Evolutionary conservation across 2,113 vertebrate species (phyloP), one percentile per base, ranked within the genome.

Genomic region (Forbesichthys papilliferus): DNA sequence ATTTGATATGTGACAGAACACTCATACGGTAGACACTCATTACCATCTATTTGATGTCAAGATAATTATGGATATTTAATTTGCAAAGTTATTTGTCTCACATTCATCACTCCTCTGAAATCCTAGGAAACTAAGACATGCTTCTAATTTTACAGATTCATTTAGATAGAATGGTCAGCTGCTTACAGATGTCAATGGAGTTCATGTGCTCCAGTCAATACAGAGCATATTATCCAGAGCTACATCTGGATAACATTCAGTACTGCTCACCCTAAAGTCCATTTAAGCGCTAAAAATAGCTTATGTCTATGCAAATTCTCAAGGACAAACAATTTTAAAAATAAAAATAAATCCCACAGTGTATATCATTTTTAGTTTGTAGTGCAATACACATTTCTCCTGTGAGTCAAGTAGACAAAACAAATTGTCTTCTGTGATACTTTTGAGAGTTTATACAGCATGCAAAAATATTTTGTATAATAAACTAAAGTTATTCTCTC

Each of bases 81-180:
- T 80, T 82, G 64, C 54, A 60, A 63, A 69, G 79, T 65, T 77
- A 68, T 83, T 66, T 79, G 66, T 77, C 76, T 68, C 59, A 57
- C 75, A 82, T 86, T 79, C 77, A 85, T 90, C 84, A 80, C 59
- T 42, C 69, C 65, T 64, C 78, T 74, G 69, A 80, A 52, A 63
- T 63, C 53, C 73, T n/a, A 20, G 49, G 68, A 52, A 80, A 79
- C 83, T 79, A 68, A 74, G 78, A 68, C 71, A 83, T 69, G 34
- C 71, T 68, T 78, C 70, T 81, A 82, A 86, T 86, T 81, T 53
- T 11, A 66, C 66, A 18, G 54, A 76, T 68, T 85, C 88, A 87
- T 88, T 87, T 87, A 88, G 88, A 88, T 88, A 85, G 88, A 91
- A 88, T 85, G 84, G 83, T 86, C 79, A 84, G 75, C 54, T 42